phyloP scores from a whole-genome alignment of 2,888 invertebrate species.

The Lepidocyrtinus sp. region DNA sequence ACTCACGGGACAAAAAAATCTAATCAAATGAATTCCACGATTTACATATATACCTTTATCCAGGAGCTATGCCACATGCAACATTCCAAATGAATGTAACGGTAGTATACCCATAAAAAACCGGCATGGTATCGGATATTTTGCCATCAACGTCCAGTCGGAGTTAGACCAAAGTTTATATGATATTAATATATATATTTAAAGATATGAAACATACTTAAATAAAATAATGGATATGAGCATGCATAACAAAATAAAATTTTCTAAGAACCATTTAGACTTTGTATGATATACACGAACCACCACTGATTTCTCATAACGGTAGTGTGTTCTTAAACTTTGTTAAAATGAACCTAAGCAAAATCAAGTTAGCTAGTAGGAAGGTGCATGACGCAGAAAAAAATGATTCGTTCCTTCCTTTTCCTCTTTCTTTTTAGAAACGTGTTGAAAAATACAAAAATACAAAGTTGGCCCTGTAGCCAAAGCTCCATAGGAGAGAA shows the following conservation, averaged over 20 bases:
- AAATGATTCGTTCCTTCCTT: neutral
- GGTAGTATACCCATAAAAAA: too few species aligned
- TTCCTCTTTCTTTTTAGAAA: neutral
- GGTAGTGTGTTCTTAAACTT: neutral
- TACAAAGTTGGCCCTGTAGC: neutral
- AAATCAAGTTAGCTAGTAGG: constrained; percentile 2
- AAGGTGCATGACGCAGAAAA: constrained; percentile 11
- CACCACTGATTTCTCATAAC: neutral
- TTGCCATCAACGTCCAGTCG: neutral
- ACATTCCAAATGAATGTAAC: constrained; percentile 14
- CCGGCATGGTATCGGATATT: neutral
- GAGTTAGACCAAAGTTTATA: neutral
- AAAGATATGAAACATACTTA: constrained; percentile 7
- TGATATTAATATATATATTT: constrained; percentile 11
- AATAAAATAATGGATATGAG: constrained; percentile 2
- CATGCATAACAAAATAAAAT: constrained; percentile 17
- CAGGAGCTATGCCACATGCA: neutral
- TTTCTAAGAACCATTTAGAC: constrained; percentile 20
- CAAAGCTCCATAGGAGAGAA: neutral
- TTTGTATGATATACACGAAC: constrained; percentile 15
- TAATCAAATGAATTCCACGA: constrained; percentile 56
- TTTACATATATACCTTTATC: neutral
- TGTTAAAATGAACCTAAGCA: constrained; percentile 12
- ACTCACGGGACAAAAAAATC: constrained; percentile 30
- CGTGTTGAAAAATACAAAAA: constrained; percentile 17